Evolutionary conservation across 2,113 vertebrate genomes (phyloP).

Genomic region (Parotia lawesii): DNA sequence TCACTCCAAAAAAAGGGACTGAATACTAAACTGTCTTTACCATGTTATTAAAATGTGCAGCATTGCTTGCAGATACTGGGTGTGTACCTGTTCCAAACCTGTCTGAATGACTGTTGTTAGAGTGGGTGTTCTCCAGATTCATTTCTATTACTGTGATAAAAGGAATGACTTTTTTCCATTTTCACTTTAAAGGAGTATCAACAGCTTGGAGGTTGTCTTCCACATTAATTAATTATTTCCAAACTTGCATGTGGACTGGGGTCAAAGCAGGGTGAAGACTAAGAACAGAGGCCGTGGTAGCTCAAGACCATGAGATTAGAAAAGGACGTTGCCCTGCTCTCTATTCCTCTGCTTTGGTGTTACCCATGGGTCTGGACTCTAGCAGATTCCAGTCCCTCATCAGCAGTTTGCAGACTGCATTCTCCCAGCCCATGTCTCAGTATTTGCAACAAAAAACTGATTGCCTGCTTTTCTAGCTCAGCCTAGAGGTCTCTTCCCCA

Average conservation of each 20-base stretch:
- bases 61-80: neutral
- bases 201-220: neutral
- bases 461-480: neutral
- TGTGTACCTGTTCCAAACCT: neutral
- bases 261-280: neutral
- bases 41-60: neutral
- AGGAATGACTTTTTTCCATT: neutral
- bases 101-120: neutral
- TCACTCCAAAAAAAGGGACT: neutral
- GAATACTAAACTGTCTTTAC: neutral
- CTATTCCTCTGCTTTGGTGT: neutral
- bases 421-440: neutral
- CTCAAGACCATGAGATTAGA: neutral
- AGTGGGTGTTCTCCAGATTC: neutral
- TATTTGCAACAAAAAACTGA: neutral
- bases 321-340: neutral
- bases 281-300: neutral
- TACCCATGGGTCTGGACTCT: neutral
- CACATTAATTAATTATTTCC: slow-evolving; percentile 1
- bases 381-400: neutral
- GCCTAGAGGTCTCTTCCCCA: neutral
- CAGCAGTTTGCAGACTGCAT: neutral
- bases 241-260: neutral
- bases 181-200: neutral
- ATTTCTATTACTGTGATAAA: neutral